A percentile compares a stretch with the other conserved stretches of the same genome.
Evolutionary conservation across 2,888 invertebrate genomes (phyloP).

Genomic region (Polia nebulosa): DNA sequence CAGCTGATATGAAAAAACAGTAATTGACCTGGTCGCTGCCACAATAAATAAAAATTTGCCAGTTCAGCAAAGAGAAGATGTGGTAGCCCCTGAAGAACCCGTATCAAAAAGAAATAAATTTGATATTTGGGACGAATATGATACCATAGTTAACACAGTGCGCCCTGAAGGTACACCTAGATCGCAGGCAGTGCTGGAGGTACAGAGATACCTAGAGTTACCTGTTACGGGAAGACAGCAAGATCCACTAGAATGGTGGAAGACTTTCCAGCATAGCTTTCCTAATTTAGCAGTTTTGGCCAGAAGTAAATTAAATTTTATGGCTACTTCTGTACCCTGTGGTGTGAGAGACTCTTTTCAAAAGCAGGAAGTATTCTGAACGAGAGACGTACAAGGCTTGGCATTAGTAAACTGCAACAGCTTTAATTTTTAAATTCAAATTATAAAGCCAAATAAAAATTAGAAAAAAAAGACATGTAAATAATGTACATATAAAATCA

Average conservation of each 20-base stretch:
- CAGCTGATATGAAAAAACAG: neutral
- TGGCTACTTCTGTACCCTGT: conserved; percentile 43
- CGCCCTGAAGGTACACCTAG: conserved; percentile 37
- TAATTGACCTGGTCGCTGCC: conserved; percentile 21
- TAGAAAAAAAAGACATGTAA: neutral
- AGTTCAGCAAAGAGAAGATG: conserved; percentile 20
- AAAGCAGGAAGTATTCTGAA: conserved; percentile 44
- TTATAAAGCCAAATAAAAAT: conserved; percentile 10
- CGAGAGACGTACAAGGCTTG: conserved; percentile 47
- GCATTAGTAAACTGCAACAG: conserved; percentile 45
- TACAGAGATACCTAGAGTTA: conserved; percentile 42
- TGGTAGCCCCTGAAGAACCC: conserved; percentile 22
- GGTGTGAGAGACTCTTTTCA: conserved; percentile 45
- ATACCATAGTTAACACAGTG: conserved; percentile 20
- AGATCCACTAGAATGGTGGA: conserved; percentile 39
- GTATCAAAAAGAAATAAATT: conserved; percentile 20
- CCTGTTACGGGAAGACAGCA: conserved; percentile 28
- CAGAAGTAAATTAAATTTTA: conserved; percentile 36
- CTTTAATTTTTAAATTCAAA: conserved; percentile 48
- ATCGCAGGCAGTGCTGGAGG: conserved; percentile 40
- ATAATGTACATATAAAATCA: conserved; percentile 10
- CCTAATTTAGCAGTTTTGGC: conserved; percentile 37
- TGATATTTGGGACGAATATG: conserved; percentile 39
- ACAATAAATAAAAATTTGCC: conserved; percentile 28
- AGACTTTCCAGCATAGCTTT: conserved; percentile 34